A percentile compares a stretch with the other conserved stretches of the same genome.
Evolutionary conservation across 2,113 vertebrate genomes (phyloP).

Genomic region (Nannospalax galili): DNA sequence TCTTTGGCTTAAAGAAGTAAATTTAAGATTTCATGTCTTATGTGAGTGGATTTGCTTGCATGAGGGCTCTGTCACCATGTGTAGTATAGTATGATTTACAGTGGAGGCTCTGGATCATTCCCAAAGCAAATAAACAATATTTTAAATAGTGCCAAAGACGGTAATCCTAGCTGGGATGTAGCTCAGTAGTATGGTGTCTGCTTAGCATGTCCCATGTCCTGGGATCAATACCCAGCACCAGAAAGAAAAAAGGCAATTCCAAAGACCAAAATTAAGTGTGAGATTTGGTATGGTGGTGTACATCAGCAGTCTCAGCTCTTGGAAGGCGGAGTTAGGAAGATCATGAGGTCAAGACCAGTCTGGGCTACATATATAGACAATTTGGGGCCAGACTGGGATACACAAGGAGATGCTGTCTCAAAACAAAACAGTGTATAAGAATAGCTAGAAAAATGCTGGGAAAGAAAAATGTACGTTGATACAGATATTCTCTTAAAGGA

Average conservation of each 20-base stretch:
- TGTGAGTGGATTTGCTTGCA: neutral
- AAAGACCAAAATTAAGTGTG: neutral
- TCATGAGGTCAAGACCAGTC: neutral
- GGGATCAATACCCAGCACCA: neutral
- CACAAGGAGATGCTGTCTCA: neutral
- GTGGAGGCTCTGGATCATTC: neutral
- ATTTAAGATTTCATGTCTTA: neutral
- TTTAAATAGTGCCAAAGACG: slow-evolving; percentile 2
- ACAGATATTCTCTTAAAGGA: neutral
- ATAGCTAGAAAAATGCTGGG: neutral
- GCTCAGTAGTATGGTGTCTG: neutral
- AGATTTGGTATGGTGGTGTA: neutral
- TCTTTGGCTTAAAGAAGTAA: neutral
- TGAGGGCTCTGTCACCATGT: neutral
- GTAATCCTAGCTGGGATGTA: neutral
- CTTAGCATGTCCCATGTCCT: neutral
- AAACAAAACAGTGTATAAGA: neutral
- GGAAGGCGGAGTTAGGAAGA: neutral
- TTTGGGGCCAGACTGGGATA: neutral
- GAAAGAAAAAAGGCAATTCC: no score
- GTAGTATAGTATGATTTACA: neutral
- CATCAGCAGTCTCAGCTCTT: neutral
- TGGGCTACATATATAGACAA: neutral
- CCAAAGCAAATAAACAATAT: neutral
- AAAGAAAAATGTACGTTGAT: no score